Evolutionary conservation across 2,113 vertebrate genomes (phyloP).

Genomic region (Rhadina sibilatrix): DNA sequence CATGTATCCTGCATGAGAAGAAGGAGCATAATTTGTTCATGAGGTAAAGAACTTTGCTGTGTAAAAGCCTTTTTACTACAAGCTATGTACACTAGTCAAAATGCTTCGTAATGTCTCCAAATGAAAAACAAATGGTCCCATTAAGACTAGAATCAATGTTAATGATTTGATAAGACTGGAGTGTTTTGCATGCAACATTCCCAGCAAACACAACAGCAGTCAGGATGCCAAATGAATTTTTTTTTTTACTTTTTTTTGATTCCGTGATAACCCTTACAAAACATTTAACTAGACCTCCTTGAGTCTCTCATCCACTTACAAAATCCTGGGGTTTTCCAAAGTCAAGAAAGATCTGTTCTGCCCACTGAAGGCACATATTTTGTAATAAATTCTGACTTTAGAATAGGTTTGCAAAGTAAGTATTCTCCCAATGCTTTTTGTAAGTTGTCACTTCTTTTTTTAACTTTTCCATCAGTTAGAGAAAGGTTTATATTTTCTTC

Average conservation of each 20-base stretch:
- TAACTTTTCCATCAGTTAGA: neutral
- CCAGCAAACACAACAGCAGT: neutral
- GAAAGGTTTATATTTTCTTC: neutral
- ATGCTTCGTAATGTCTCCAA: neutral
- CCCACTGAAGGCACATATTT: neutral
- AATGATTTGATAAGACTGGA: constrained; percentile 18
- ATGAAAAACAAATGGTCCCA: constrained; percentile 28
- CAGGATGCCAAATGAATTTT: neutral
- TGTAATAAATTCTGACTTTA: neutral
- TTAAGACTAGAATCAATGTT: constrained; percentile 8
- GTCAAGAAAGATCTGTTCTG: neutral
- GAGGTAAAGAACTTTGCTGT: constrained; percentile 1
- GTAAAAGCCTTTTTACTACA: constrained; percentile 24
- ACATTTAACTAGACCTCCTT: neutral
- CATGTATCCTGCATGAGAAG: constrained; percentile 34
- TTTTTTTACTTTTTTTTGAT: neutral
- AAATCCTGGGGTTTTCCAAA: constrained; percentile 14
- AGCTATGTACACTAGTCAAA: neutral
- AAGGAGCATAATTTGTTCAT: constrained; percentile 14
- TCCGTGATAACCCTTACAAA: neutral
- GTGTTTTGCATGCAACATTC: constrained; percentile 33
- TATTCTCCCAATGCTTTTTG: neutral
- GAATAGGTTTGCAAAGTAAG: neutral
- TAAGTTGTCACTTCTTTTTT: neutral
- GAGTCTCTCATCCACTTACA: neutral